phyloP scores from a whole-genome alignment of 1,140 invertebrate genomes.

The Brachionus sp. region DNA sequence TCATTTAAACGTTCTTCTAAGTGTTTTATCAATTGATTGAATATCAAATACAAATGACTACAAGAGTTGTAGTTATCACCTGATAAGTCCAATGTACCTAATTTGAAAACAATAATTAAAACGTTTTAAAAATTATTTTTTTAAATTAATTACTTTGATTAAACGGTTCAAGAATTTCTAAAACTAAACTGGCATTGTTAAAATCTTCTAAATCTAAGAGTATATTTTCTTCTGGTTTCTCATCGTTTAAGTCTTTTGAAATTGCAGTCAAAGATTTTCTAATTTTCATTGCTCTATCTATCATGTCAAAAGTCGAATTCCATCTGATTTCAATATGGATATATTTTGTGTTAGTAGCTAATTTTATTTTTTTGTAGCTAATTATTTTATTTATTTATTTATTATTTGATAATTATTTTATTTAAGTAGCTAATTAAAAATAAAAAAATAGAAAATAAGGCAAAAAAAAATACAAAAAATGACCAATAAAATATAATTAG shows the following conservation, averaged over 20 bases:
- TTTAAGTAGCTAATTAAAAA: no score
- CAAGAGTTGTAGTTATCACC: neutral
- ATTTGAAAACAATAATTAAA: neutral
- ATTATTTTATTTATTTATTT: neutral
- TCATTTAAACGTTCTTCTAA: neutral
- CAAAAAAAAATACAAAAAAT: no score
- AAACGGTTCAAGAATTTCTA: neutral
- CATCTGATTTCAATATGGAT: neutral
- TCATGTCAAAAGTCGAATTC: neutral
- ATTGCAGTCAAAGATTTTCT: neutral
- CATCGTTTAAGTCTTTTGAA: neutral
- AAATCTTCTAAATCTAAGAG: neutral
- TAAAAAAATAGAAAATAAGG: no score
- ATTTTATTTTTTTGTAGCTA: no score
- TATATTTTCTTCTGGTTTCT: neutral
- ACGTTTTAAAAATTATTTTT: neutral
- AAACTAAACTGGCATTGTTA: neutral
- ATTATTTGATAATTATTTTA: neutral
- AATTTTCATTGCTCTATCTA: neutral
- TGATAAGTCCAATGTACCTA: neutral
- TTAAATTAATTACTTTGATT: no score
- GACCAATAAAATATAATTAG: no score
- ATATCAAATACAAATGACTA: neutral
- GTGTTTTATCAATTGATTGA: constrained; percentile 13
- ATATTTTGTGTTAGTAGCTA: neutral